These are phyloP conservation scores for Alligator sinensis DNA, from an alignment of 2,113 vertebrate species.

Conservation along the genomic window DNA sequence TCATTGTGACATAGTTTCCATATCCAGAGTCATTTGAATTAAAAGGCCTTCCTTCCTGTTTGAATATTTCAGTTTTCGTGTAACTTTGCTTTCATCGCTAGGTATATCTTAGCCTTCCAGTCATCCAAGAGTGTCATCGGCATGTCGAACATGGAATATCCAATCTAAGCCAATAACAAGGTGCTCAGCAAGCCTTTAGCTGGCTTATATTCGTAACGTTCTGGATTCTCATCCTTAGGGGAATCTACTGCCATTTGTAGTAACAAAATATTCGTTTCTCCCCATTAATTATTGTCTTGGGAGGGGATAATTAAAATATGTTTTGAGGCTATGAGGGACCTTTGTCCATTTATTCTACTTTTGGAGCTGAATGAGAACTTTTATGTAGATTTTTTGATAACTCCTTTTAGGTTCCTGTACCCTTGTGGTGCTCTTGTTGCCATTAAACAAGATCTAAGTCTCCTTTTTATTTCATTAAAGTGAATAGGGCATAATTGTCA, in stretches of 20 bases:
- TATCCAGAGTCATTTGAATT: background rate
- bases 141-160: background rate
- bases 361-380: constrained; percentile 20
- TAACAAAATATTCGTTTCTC: constrained; percentile 34
- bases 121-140: background rate
- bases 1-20: background rate
- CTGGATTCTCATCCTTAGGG: background rate
- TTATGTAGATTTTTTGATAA: constrained; percentile 20
- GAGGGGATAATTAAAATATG: constrained; percentile 64
- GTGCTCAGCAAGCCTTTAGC: background rate
- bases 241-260: constrained; percentile 55
- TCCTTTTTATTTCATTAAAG: constrained; percentile 57
- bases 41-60: background rate
- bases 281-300: constrained; percentile 34
- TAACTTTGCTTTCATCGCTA: constrained; percentile 41
- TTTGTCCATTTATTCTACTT: background rate
- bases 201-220: constrained; percentile 24
- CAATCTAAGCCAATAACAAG: background rate
- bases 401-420: constrained; percentile 46
- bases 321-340: constrained; percentile 55
- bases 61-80: constrained; percentile 10
- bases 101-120: background rate
- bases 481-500: constrained; percentile 25
- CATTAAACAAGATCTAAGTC: constrained; percentile 42
- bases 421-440: constrained; percentile 42